These are phyloP conservation scores for Erebia palarica DNA, from an alignment of 2,888 invertebrate genomes.

Conservation along the genomic window DNA sequence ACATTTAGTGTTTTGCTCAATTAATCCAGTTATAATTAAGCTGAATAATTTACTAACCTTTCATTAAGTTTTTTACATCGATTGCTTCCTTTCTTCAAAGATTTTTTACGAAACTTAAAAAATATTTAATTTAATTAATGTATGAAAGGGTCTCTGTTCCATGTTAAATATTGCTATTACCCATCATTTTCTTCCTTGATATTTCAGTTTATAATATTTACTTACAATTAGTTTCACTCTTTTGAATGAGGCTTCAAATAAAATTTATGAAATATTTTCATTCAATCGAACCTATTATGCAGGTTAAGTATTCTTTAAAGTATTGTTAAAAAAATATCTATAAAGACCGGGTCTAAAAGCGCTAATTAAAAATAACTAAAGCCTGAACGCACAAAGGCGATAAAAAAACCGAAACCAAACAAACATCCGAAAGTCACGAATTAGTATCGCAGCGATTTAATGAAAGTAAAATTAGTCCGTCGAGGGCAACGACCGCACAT, in stretches of 20 bases:
- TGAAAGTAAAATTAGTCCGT: slow-evolving; percentile 76
- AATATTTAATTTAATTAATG: not conserved
- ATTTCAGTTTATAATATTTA: too few relatives aligned
- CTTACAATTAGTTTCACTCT: not conserved
- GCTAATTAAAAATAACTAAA: slow-evolving; percentile 12
- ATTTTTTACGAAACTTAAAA: not conserved
- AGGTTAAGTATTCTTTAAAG: not conserved
- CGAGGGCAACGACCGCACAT: slow-evolving; percentile 66
- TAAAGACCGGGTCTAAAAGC: not conserved
- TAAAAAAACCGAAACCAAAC: slow-evolving; percentile 28
- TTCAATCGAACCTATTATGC: not conserved
- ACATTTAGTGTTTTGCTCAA: not conserved
- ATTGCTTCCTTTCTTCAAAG: not conserved
- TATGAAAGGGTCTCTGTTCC: not conserved
- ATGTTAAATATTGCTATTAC: not conserved
- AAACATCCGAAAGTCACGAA: slow-evolving; percentile 45
- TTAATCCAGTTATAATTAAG: too few relatives aligned
- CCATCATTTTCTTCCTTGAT: not conserved
- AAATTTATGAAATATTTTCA: not conserved
- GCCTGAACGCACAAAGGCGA: not conserved
- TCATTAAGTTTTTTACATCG: not conserved
- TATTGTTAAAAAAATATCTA: slow-evolving; percentile 4
- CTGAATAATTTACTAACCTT: too few relatives aligned
- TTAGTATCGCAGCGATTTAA: slow-evolving; percentile 54
- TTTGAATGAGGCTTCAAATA: not conserved